phyloP scores from a whole-genome alignment of 2,888 invertebrate genomes.

The Exocentrus adspersus region DNA sequence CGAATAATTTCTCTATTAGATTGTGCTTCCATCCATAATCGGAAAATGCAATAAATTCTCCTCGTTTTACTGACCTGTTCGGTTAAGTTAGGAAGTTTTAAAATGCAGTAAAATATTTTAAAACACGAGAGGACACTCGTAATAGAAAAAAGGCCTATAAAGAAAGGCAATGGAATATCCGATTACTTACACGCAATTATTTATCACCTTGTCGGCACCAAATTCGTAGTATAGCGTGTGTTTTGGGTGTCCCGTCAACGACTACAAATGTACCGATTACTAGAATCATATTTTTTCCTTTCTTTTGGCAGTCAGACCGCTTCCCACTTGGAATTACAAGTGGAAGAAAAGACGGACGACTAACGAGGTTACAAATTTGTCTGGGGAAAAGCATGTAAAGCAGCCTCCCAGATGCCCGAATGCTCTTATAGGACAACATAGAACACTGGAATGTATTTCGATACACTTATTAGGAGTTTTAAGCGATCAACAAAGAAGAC shows the following conservation, averaged over 20 bases:
- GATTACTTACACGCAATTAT: conserved; percentile 23
- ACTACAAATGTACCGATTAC: conserved; percentile 59
- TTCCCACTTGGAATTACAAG: conserved; percentile 11
- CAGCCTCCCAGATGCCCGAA: not conserved
- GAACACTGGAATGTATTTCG: conserved; percentile 48
- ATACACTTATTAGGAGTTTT: too few species aligned
- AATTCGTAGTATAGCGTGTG: conserved; percentile 23
- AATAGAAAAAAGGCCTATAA: too few species aligned
- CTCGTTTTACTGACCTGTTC: too few species aligned
- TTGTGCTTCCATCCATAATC: too few species aligned
- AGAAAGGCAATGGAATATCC: not conserved
- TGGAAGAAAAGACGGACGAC: not conserved
- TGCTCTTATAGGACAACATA: not conserved
- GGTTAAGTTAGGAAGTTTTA: too few species aligned
- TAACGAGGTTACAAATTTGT: conserved; percentile 10
- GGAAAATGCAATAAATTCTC: too few species aligned
- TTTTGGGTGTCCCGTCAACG: conserved; percentile 47
- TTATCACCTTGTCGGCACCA: conserved; percentile 28
- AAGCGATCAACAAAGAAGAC: too few species aligned
- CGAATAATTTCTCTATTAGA: too few species aligned
- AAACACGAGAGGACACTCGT: too few species aligned
- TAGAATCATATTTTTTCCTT: conserved; percentile 55
- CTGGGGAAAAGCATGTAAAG: not conserved
- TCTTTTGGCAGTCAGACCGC: not conserved
- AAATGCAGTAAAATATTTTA: too few species aligned